Percentiles rank a stretch among this genome's conserved stretches.
Evolutionary conservation across 2,888 invertebrate species (phyloP).

Genomic region (Alentia gelatinosa): DNA sequence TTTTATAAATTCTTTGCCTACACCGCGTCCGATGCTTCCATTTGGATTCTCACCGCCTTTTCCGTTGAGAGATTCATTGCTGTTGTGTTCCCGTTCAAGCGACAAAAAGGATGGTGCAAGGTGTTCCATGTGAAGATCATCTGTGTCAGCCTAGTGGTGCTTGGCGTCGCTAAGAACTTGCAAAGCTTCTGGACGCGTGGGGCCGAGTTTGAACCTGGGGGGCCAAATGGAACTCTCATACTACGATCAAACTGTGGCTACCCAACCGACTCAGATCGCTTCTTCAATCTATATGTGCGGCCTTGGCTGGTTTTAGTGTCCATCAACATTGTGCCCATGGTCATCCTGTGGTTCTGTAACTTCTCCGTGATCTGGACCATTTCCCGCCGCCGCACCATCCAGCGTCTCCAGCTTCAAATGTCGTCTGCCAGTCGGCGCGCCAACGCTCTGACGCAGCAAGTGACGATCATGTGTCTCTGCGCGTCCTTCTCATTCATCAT

Average conservation of each 20-base stretch:
- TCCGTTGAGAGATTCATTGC: conserved; percentile 76
- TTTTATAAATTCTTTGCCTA: conserved; percentile 76
- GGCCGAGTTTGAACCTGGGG: conserved; percentile 59
- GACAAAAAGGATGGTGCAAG: conserved; percentile 68
- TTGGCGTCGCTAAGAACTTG: conserved; percentile 69
- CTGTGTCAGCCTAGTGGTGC: conserved; percentile 62
- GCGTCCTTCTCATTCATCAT: conserved; percentile 65
- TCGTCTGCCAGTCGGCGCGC: conserved; percentile 5
- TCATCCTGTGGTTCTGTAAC: conserved; percentile 41
- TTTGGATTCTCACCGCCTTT: conserved; percentile 75
- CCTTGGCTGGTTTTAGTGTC: conserved; percentile 66
- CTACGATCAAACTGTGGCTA: conserved; percentile 59
- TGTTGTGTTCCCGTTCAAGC: conserved; percentile 72
- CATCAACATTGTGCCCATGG: conserved; percentile 59
- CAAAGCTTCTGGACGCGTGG: conserved; percentile 75
- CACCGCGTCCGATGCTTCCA: conserved; percentile 71
- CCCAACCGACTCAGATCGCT: conserved; percentile 56
- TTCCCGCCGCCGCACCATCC: conserved; percentile 11
- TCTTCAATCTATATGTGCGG: conserved; percentile 64
- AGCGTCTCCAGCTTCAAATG: conserved; percentile 23
- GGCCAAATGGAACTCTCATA: conserved; percentile 21
- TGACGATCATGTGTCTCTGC: conserved; percentile 66
- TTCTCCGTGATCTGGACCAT: conserved; percentile 33
- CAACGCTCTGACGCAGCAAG: conserved; percentile 59
- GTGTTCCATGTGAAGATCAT: conserved; percentile 67